Evolutionary conservation across 2,888 invertebrate species (phyloP), one percentile per base, ranked within the genome.

Genomic region (Apodemia zela): DNA sequence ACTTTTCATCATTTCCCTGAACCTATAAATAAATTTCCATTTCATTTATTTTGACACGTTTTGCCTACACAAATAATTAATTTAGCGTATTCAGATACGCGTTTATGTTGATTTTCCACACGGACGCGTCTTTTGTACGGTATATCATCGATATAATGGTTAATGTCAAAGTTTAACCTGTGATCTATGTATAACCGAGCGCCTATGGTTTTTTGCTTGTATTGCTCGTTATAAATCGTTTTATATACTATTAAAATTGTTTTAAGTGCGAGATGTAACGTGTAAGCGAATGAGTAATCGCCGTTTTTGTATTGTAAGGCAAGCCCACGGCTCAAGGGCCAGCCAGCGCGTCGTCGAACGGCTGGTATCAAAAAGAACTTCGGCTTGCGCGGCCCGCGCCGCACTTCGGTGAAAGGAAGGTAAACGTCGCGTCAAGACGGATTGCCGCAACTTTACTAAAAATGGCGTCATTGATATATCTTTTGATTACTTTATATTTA

Each of bases 401-500:
- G 78, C 75, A 71, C 71, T 67, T 70, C 74, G 80, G 90, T 90
- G 89, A 90, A 89, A 90, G 89, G 89, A 82, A 89, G 89, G 87
- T 87, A 89, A 87, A 83, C 82, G 79, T 80, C 78, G 80, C 78
- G 75, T 77, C 79, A 84, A 85, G 81, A 84, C 79, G 78, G 84
- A 87, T 89, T 89, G 87, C 85, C 72, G 80, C 86, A 89, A 89
- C 87, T 81, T 81, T 76, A 84, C 85, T 84, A 88, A 88, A 87
- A 89, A 88, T 90, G 89, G 88, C 89, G 85, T 88, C 87, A 89
- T 84, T 88, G 81, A 84, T 84, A 84, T 79, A 82, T 80, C 85
- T 87, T 78, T 81, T 78, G 81, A 80, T 86, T 84, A 78, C 82
- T 82, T 84, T 86, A 82, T 79, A 76, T 76, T 78, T 77, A 71